Evolutionary conservation across 1,140 invertebrate species (phyloP).

Genomic region (Rhysida immarginata): DNA sequence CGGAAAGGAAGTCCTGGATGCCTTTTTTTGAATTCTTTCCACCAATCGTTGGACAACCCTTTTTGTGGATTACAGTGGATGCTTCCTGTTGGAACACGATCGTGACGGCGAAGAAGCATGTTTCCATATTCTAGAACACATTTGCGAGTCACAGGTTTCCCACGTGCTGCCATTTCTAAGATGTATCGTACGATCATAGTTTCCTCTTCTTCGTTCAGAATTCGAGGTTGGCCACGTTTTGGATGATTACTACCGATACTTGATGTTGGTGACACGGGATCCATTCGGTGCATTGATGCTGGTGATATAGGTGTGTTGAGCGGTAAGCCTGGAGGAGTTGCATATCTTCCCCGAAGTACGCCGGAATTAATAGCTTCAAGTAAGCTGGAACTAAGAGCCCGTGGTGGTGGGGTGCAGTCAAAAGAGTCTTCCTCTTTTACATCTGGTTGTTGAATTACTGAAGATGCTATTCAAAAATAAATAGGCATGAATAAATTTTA

Average conservation of each 20-base stretch:
- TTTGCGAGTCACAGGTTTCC: constrained; percentile 6
- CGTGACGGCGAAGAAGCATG: constrained; percentile 7
- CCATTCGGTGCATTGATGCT: too few species aligned
- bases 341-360: too few species aligned
- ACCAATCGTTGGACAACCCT: constrained; percentile 11
- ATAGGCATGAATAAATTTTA: too few species aligned
- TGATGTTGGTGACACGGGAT: neutral
- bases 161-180: constrained; percentile 8
- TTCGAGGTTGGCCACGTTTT: constrained; percentile 8
- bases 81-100: constrained; percentile 9
- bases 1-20: constrained; percentile 10
- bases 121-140: constrained; percentile 12
- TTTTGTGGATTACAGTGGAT: constrained; percentile 12
- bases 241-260: neutral
- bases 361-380: too few species aligned
- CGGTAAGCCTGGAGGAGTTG: too few species aligned
- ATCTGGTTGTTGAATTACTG: too few species aligned
- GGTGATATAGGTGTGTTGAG: too few species aligned
- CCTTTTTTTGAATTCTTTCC: constrained; percentile 12
- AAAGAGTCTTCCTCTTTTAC: too few species aligned
- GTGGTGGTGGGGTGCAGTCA: too few species aligned
- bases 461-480: too few species aligned
- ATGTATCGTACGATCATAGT: constrained; percentile 6
- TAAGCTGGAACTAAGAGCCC: too few species aligned
- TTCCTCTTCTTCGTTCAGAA: constrained; percentile 9